Percentiles rank a stretch among this genome's conserved stretches.
These are phyloP conservation scores for Agapornis canus DNA, from an alignment of 2,797 vertebrate genomes.

Conservation along the genomic window DNA sequence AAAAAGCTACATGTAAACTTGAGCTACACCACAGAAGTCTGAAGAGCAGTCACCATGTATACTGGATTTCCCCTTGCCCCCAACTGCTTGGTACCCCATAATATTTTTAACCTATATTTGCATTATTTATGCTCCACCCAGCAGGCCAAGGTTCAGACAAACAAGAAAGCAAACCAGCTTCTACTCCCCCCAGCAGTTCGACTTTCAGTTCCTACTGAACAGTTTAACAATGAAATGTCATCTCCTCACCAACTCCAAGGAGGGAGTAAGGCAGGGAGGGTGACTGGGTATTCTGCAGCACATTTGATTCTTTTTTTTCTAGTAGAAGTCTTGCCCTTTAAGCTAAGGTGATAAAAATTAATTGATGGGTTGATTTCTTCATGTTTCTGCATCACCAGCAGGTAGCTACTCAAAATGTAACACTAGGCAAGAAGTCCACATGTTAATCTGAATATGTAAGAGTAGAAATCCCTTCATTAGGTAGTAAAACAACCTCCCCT, in stretches of 20 bases:
- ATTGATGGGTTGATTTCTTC: conserved; percentile 35
- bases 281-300: conserved; percentile 41
- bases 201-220: background rate
- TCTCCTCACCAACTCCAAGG: background rate
- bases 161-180: background rate
- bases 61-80: background rate
- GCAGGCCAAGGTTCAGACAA: background rate
- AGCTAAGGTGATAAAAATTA: conserved; percentile 37
- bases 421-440: background rate
- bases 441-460: conserved; percentile 8
- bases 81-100: background rate
- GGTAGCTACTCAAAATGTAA: conserved; percentile 37
- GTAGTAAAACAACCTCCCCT: conserved; percentile 42
- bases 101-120: background rate
- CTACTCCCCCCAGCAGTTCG: background rate
- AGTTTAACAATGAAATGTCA: background rate
- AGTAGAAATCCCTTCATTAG: conserved; percentile 33
- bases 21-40: background rate
- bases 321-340: background rate
- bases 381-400: conserved; percentile 51
- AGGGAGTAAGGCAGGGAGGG: background rate
- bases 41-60: background rate
- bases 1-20: background rate
- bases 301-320: background rate
- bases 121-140: background rate